Conservation (phyloP, 2,113 vertebrate species). For the Thalassarche chlororhynchos region DNA sequence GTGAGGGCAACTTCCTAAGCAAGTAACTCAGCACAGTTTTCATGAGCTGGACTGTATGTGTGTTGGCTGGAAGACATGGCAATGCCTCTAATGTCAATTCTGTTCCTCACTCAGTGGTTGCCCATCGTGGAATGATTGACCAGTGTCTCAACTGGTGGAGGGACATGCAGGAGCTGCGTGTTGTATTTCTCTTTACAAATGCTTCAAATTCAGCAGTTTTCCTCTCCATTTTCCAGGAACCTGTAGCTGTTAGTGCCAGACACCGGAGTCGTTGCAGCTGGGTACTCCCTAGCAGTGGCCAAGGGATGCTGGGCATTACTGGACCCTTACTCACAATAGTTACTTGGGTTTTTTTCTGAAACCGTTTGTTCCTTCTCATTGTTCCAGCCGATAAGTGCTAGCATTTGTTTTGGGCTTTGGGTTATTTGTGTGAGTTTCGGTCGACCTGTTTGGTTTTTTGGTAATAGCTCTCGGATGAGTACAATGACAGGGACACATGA, state of each 20-base stretch:
- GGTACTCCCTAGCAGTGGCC: too few species aligned
- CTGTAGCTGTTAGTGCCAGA: neutral
- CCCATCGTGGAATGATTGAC: neutral
- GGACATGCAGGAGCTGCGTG: neutral
- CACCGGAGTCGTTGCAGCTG: rapidly evolving
- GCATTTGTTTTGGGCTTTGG: neutral
- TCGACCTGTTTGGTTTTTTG: neutral
- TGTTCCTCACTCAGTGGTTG: neutral
- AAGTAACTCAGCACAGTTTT: neutral
- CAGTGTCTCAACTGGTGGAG: neutral
- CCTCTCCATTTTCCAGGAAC: neutral
- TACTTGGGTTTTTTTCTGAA: neutral
- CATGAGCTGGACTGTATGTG: neutral
- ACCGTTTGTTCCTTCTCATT: neutral
- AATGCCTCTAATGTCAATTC: neutral
- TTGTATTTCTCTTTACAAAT: neutral
- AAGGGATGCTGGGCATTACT: neutral
- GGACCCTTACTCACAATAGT: neutral
- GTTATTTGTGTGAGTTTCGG: neutral
- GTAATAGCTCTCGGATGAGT: neutral
- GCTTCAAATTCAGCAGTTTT: neutral
- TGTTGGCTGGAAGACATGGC: neutral
- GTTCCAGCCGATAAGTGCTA: neutral
- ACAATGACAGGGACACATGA: neutral
- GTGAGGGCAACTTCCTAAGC: neutral